These are phyloP conservation scores for Cepphus grylle DNA, from an alignment of 2,113 vertebrate species.

Conservation along the genomic window DNA sequence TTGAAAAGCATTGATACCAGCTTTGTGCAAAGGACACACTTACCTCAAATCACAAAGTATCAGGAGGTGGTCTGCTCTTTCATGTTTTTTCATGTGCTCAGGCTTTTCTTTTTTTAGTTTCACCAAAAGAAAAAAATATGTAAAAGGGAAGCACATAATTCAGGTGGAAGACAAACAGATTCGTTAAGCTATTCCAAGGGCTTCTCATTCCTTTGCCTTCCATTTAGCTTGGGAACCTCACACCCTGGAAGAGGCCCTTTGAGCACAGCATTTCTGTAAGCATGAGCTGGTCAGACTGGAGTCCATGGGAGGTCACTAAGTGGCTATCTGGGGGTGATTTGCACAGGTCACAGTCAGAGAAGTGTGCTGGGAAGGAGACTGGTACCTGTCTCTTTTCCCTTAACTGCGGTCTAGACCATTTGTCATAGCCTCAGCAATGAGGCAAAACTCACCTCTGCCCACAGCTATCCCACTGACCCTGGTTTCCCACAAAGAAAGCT, in stretches of 20 bases:
- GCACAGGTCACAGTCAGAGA: not conserved
- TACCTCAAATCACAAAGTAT: not conserved
- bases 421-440: not conserved
- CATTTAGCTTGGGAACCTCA: not conserved
- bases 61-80: not conserved
- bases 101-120: not conserved
- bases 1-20: not conserved
- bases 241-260: not conserved
- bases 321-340: not conserved
- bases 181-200: not conserved
- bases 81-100: not conserved
- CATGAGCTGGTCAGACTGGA: not conserved
- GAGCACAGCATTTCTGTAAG: not conserved
- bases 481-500: not conserved
- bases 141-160: not conserved
- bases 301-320: not conserved
- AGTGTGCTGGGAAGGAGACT: not conserved
- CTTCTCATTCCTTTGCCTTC: not conserved
- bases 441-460: not conserved
- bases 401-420: not conserved
- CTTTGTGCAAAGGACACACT: not conserved
- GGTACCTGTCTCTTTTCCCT: not conserved
- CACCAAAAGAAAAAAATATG: not conserved
- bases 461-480: not conserved
- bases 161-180: not conserved